Evolutionary conservation across 2,797 vertebrate genomes (phyloP).

Genomic region (Tolypeutes matacus): DNA sequence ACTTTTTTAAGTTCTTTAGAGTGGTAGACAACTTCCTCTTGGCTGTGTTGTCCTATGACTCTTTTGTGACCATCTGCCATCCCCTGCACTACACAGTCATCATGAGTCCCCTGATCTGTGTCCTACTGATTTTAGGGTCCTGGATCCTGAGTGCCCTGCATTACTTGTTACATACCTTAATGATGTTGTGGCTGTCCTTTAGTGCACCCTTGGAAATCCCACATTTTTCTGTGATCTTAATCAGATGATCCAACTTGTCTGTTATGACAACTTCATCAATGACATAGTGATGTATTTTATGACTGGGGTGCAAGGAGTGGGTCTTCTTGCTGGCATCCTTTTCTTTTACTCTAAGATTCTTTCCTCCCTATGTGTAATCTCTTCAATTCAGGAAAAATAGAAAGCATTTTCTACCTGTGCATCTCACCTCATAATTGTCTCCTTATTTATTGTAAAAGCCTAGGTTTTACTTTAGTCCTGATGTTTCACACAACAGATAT

Average conservation of each 20-base stretch:
- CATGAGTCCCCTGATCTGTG: not conserved
- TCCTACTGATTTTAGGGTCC: not conserved
- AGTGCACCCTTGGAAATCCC: not conserved
- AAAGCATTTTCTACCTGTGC: constrained; percentile 78
- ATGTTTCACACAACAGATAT: not conserved
- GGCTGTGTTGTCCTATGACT: not conserved
- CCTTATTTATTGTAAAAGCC: constrained; percentile 63
- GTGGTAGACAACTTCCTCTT: not conserved
- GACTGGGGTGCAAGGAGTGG: not conserved
- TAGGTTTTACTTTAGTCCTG: constrained; percentile 33
- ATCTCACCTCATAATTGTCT: constrained; percentile 74
- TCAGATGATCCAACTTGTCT: no score
- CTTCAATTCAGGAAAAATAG: not conserved
- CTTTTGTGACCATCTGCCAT: not conserved
- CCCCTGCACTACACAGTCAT: no score
- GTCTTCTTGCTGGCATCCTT: constrained; percentile 58
- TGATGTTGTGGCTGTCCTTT: not conserved
- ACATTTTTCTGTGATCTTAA: no score
- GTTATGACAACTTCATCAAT: no score
- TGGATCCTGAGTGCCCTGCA: not conserved
- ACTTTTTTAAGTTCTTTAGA: not conserved
- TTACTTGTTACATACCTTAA: not conserved
- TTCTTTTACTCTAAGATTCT: constrained; percentile 65
- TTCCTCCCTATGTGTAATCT: no score
- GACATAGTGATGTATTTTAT: no score